phyloP scores from a whole-genome alignment of 2,888 invertebrate species.

The Cerastoderma edule region DNA sequence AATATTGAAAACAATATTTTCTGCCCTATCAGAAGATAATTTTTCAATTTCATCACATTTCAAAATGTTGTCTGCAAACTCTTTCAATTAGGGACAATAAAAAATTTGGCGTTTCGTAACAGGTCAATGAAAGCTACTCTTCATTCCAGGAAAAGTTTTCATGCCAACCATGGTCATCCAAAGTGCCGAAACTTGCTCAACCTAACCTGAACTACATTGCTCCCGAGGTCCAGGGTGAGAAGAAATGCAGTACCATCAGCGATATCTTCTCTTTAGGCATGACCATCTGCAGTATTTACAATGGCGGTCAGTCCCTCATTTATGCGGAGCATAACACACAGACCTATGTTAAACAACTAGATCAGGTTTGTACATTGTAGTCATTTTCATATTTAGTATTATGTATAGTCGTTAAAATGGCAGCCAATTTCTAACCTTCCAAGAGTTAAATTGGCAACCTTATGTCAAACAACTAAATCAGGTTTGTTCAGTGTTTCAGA shows the following conservation, averaged over 20 bases:
- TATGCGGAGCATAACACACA: constrained; percentile 95
- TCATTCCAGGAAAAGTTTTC: constrained; percentile 89
- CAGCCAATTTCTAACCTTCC: too few relatives aligned
- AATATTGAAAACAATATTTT: too few relatives aligned
- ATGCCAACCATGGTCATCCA: constrained; percentile 95
- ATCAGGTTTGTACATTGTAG: constrained; percentile 88
- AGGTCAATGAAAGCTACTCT: too few relatives aligned
- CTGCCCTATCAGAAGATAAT: too few relatives aligned
- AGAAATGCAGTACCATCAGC: constrained; percentile 89
- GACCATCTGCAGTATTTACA: constrained; percentile 96
- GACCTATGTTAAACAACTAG: constrained; percentile 94
- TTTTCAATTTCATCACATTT: too few relatives aligned
- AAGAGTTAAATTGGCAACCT: too few relatives aligned
- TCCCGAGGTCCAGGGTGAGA: constrained; percentile 94
- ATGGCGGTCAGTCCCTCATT: constrained; percentile 94
- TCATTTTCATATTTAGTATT: background rate
- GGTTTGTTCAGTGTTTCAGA: too few relatives aligned
- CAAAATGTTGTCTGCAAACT: too few relatives aligned
- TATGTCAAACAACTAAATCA: constrained; percentile 95
- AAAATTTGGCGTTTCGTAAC: too few relatives aligned
- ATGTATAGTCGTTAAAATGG: too few relatives aligned
- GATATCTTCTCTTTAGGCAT: constrained; percentile 99
- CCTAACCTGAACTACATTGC: constrained; percentile 97
- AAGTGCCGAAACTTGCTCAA: constrained; percentile 95
- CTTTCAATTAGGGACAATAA: too few relatives aligned